phyloP scores from a whole-genome alignment of 2,797 vertebrate species.

The Mormyrops attenuatus region DNA sequence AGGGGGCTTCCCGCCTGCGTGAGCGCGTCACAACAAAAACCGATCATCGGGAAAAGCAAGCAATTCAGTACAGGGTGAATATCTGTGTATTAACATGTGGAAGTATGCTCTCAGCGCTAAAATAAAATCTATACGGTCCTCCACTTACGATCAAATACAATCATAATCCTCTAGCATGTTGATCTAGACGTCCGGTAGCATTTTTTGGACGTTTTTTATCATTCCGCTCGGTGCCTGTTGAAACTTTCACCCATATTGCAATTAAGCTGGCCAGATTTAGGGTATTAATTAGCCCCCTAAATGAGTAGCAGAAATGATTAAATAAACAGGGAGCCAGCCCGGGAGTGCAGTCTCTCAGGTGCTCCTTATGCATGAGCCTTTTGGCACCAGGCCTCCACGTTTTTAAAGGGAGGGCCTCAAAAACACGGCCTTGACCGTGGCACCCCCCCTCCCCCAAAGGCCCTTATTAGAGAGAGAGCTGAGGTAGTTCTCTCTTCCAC shows the following conservation, averaged over 20 bases:
- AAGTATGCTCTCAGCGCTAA: background rate
- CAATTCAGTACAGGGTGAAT: background rate
- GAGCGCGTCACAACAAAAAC: background rate
- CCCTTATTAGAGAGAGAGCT: slow-evolving; percentile 27
- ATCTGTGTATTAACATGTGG: background rate
- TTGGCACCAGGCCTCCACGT: background rate
- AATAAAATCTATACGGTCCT: background rate
- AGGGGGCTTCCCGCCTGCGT: background rate
- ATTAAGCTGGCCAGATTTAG: slow-evolving; percentile 24
- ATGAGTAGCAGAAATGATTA: slow-evolving; percentile 7
- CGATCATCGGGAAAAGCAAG: background rate
- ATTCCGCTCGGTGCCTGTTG: background rate
- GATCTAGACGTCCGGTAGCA: background rate
- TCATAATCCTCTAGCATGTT: background rate
- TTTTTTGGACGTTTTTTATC: background rate
- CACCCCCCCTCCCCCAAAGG: background rate
- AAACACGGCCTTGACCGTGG: background rate
- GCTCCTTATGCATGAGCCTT: background rate
- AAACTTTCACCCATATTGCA: slow-evolving; percentile 13
- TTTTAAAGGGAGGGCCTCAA: background rate
- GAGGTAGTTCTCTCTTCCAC: slow-evolving; percentile 11
- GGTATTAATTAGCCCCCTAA: slow-evolving; percentile 27
- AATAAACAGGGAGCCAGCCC: background rate
- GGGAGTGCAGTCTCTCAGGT: background rate
- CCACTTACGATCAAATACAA: background rate